Conservation (phyloP, 2,888 invertebrate species). For the Oligia strigilis region DNA sequence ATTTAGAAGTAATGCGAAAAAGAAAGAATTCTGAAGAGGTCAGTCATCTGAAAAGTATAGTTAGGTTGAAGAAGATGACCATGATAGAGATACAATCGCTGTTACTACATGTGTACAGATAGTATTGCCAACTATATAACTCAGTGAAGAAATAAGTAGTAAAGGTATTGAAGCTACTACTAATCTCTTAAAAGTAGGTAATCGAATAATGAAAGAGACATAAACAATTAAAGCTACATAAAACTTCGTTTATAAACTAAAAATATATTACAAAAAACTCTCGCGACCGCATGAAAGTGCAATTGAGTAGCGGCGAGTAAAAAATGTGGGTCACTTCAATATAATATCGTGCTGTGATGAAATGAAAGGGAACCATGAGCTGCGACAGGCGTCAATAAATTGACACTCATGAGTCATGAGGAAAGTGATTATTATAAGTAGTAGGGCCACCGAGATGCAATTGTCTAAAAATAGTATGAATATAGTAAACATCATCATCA, state of each 20-base stretch:
- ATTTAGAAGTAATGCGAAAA: background rate
- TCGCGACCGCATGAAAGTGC: constrained; percentile 55
- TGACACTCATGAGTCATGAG: constrained; percentile 12
- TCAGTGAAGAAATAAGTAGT: background rate
- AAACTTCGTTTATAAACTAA: constrained; percentile 1
- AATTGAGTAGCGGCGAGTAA: constrained; percentile 48
- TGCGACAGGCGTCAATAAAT: background rate
- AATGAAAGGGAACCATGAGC: constrained; percentile 55
- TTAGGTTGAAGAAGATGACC: background rate
- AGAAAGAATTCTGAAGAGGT: background rate
- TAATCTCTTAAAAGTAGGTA: background rate
- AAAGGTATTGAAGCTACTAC: background rate
- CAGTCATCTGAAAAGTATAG: background rate
- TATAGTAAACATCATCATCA: too few relatives aligned
- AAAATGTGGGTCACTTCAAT: constrained; percentile 59
- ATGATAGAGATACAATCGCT: background rate
- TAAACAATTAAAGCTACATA: background rate
- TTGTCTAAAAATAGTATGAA: too few relatives aligned
- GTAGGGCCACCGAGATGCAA: background rate
- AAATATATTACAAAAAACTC: background rate
- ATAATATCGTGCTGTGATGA: constrained; percentile 35
- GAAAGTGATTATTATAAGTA: constrained; percentile 23
- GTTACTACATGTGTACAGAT: background rate
- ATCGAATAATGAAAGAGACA: constrained; percentile 1
- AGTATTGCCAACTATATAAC: background rate